Evolutionary conservation across 2,797 vertebrate genomes (phyloP), one percentile per base, ranked within the genome.

Genomic region (Pseudochromis fuscus): DNA sequence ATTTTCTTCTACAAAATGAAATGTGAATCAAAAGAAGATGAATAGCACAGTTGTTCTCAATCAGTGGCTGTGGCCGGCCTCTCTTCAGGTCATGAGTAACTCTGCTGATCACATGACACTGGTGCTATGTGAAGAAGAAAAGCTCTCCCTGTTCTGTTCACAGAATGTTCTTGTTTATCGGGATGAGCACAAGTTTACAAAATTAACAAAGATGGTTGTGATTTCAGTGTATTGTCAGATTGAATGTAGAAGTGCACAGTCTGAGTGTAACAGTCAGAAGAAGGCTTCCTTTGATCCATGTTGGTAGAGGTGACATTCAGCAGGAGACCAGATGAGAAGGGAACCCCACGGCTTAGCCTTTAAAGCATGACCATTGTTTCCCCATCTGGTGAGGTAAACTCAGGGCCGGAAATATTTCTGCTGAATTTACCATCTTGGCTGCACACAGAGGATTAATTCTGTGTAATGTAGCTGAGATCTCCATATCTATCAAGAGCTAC

Each of bases 291-390:
- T 87, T 87, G 58, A 84, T 87, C 84, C 53, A 44, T 87, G 84
- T 77, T 61, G 66, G 72, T 82, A 87, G 86, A 92, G 92, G 93
- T 94, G 94, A 94, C 93, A 91, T 94, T 94, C 91, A 93, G 92
- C 87, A 65, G 90, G 91, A 63, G 70, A 79, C 73, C 85, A 86
- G 87, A 89, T 87, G 86, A 90, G 87, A 85, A 71, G 72, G 52
- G 74, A 78, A 86, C 90, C 87, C 85, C 68, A 49, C 30, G 50
- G 86, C 61, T 92, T 82, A 88, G 81, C 86, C 90, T 90, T 91
- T 92, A 79, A n/a, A 88, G 82, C 87, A 73, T 70, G 65, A 79
- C 83, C 64, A 88, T 90, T 90, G 82, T 91, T 86, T 88, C 70
- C 80, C 88, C 90, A 92, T 93, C 93, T 93, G 92, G 49, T 89